These are phyloP conservation scores for Salvelinus alpinus DNA, from an alignment of 2,113 vertebrate genomes.

Conservation along the genomic window DNA sequence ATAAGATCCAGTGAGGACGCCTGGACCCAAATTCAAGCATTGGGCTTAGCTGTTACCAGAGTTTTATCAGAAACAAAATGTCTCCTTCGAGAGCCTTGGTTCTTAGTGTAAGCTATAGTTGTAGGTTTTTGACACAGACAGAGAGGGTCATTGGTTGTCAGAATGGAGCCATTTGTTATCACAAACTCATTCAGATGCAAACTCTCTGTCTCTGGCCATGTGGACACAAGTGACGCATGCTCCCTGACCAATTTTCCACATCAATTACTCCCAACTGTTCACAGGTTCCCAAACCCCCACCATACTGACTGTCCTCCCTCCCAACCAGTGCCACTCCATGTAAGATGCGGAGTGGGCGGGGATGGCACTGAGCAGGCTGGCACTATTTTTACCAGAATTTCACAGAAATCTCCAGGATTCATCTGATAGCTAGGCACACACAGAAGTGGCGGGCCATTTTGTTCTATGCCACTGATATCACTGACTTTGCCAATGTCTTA, in stretches of 20 bases:
- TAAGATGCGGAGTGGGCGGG: constrained; percentile 42
- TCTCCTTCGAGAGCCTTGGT: not conserved
- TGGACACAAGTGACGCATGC: constrained; percentile 28
- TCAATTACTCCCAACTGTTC: constrained; percentile 60
- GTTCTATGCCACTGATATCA: constrained; percentile 63
- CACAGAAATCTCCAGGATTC: constrained; percentile 79
- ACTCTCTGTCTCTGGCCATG: not conserved
- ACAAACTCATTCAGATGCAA: not conserved
- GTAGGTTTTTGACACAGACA: not conserved
- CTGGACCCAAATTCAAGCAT: too few relatives aligned
- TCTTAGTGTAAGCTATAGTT: not conserved
- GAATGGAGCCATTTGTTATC: constrained; percentile 1
- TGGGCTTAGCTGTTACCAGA: not conserved
- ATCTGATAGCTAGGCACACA: constrained; percentile 47
- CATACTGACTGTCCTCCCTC: constrained; percentile 49
- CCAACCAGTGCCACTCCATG: constrained; percentile 44
- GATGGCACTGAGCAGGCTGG: constrained; percentile 40
- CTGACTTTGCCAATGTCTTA: constrained; percentile 51
- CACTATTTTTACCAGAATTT: constrained; percentile 91
- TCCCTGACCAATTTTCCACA: constrained; percentile 54
- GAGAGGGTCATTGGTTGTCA: not conserved
- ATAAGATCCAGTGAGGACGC: too few relatives aligned
- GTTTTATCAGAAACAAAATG: not conserved
- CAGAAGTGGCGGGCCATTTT: constrained; percentile 23
- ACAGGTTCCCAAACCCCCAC: constrained; percentile 47